Conservation (phyloP, 2,113 vertebrate species). For the Passer domesticus region DNA sequence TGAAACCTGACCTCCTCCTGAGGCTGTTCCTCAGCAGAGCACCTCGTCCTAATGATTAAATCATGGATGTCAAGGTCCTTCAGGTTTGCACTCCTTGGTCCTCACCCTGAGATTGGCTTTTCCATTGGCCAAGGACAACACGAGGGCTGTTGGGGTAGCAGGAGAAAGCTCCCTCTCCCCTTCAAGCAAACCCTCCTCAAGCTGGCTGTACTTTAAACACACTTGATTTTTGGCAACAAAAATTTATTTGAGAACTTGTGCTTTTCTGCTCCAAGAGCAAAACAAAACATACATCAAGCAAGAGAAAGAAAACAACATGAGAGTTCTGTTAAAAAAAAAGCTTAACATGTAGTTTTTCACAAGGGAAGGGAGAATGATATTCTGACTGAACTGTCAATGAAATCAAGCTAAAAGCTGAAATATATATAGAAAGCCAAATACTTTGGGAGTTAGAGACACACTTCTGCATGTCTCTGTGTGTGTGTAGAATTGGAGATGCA, state of each 20-base stretch:
- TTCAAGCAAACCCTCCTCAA: neutral
- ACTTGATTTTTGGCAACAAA: neutral
- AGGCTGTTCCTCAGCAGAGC: neutral
- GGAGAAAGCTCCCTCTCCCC: neutral
- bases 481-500: neutral
- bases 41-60: neutral
- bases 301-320: neutral
- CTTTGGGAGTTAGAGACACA: neutral
- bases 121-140: neutral
- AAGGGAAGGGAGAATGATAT: conserved; percentile 11
- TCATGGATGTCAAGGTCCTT: conserved; percentile 2
- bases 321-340: neutral
- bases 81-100: neutral
- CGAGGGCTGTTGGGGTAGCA: neutral
- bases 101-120: conserved; percentile 1
- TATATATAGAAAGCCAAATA: neutral
- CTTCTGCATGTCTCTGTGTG: neutral
- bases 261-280: neutral
- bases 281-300: neutral
- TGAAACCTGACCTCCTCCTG: conserved; percentile 4
- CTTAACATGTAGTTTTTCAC: neutral
- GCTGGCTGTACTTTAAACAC: neutral
- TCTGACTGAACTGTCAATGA: conserved; percentile 14
- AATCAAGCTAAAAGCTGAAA: conserved; percentile 22
- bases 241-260: neutral